phyloP scores from a whole-genome alignment of 2,888 invertebrate genomes.

The Tenthredo distinguenda region DNA sequence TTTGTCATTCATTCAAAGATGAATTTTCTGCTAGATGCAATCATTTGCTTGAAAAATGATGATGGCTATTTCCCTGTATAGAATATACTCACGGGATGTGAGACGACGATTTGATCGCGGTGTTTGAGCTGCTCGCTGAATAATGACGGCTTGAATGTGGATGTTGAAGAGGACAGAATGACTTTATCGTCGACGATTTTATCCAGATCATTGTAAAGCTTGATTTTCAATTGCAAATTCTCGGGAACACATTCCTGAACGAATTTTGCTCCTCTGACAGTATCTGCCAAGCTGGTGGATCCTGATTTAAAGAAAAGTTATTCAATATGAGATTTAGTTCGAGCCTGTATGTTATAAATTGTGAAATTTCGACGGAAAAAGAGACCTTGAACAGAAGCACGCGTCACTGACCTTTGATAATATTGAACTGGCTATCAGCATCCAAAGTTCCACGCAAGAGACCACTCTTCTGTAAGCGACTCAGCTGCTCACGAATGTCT shows the following conservation, averaged over 20 bases:
- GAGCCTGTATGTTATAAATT: neutral
- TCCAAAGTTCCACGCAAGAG: slow-evolving; percentile 88
- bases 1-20: neutral
- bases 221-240: slow-evolving; percentile 89
- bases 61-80: slow-evolving; percentile 28
- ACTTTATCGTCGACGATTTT: slow-evolving; percentile 86
- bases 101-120: slow-evolving; percentile 86
- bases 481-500: slow-evolving; percentile 87
- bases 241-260: slow-evolving; percentile 98
- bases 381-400: neutral
- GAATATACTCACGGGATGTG: slow-evolving; percentile 87
- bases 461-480: slow-evolving; percentile 85
- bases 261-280: slow-evolving; percentile 88
- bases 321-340: neutral
- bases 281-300: slow-evolving; percentile 84
- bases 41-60: neutral
- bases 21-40: neutral
- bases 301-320: slow-evolving; percentile 76
- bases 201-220: slow-evolving; percentile 90
- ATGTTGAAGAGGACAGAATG: slow-evolving; percentile 95
- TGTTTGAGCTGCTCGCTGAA: slow-evolving; percentile 91
- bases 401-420: slow-evolving; percentile 85
- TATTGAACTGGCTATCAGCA: slow-evolving; percentile 87
- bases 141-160: slow-evolving; percentile 93
- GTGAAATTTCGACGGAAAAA: neutral